Percentiles rank a stretch among this genome's conserved stretches.
phyloP scores from a whole-genome alignment of 1,140 invertebrate species.

The Brachionus sp. region DNA sequence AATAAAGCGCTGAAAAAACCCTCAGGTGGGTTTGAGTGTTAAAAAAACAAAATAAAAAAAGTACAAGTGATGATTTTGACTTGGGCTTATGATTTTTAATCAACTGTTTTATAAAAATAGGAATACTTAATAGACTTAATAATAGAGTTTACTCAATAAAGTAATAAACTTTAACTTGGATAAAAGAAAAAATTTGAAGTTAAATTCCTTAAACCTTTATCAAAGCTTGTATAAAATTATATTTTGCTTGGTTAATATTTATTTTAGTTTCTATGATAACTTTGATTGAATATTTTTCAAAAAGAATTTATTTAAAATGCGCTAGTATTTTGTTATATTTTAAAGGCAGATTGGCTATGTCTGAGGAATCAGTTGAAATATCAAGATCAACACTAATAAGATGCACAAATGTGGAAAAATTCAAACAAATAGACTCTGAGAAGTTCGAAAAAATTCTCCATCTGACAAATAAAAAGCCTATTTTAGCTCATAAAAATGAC shows the following conservation, averaged over 20 bases:
- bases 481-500: background rate
- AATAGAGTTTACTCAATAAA: too few species aligned
- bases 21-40: too few species aligned
- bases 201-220: background rate
- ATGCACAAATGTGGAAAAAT: background rate
- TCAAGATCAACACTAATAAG: background rate
- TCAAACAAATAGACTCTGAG: background rate
- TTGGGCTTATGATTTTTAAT: too few species aligned
- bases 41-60: too few species aligned
- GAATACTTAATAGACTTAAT: too few species aligned
- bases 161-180: too few species aligned
- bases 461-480: background rate
- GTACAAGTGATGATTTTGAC: too few species aligned
- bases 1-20: too few species aligned
- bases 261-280: slow-evolving; percentile 4
- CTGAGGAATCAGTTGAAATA: background rate
- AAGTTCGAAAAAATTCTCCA: background rate
- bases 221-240: background rate
- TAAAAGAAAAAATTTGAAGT: background rate
- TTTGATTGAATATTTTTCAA: background rate
- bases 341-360: background rate
- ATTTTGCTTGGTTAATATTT: background rate
- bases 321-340: background rate
- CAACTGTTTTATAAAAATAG: too few species aligned
- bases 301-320: background rate